These are phyloP conservation scores for Euura lappo DNA, from an alignment of 1,140 invertebrate species.

Conservation along the genomic window DNA sequence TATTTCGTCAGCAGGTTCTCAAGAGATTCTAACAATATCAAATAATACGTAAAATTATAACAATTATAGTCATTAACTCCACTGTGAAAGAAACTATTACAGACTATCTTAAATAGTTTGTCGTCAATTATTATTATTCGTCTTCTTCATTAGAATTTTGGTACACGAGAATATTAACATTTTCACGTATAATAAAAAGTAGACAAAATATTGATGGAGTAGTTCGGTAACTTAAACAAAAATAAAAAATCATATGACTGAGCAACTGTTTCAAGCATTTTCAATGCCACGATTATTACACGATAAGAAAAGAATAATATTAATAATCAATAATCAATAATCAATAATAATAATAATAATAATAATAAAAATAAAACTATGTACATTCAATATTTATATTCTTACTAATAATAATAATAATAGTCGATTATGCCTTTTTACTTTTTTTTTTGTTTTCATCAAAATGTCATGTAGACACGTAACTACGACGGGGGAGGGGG, in stretches of 20 bases:
- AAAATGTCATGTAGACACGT: constrained; percentile 22
- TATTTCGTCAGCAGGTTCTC: too few species aligned
- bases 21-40: too few species aligned
- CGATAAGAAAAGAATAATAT: background rate
- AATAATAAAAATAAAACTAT: constrained; percentile 21
- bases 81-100: too few species aligned
- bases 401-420: constrained; percentile 26
- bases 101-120: too few species aligned
- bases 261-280: background rate
- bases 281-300: background rate
- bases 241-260: background rate
- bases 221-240: background rate
- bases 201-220: background rate
- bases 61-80: too few species aligned
- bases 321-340: background rate
- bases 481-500: too few species aligned
- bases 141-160: too few species aligned
- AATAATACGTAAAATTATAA: too few species aligned
- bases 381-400: constrained; percentile 7
- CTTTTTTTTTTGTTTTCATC: constrained; percentile 8
- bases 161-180: too few species aligned
- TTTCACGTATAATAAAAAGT: background rate
- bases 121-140: too few species aligned
- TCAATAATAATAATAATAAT: constrained; percentile 9
- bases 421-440: constrained; percentile 17